These are phyloP conservation scores for Stegastes partitus DNA, from an alignment of 2,113 vertebrate species.

Conservation along the genomic window DNA sequence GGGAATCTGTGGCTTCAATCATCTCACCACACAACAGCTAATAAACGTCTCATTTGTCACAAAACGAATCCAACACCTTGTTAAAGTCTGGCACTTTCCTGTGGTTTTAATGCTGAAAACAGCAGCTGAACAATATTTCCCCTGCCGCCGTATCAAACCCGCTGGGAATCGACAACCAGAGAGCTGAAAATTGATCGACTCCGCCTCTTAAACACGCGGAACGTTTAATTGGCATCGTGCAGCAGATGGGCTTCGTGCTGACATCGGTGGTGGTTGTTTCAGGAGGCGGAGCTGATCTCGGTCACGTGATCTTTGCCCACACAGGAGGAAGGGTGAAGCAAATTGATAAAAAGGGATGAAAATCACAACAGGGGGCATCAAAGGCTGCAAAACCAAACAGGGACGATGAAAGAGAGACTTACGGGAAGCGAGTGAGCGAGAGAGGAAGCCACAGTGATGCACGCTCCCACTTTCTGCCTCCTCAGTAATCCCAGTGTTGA, in stretches of 20 bases:
- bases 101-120: constrained; percentile 12
- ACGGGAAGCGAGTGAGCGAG: background rate
- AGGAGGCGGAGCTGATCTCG: constrained; percentile 27
- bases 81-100: constrained; percentile 44
- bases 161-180: background rate
- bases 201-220: background rate
- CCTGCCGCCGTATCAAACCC: constrained; percentile 3
- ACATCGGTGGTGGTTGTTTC: constrained; percentile 8
- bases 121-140: constrained; percentile 8
- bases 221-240: constrained; percentile 26
- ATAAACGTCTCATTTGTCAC: constrained; percentile 39
- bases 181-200: constrained; percentile 12
- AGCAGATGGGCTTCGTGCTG: constrained; percentile 26
- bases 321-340: background rate
- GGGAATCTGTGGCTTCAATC: constrained; percentile 22
- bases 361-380: constrained; percentile 11
- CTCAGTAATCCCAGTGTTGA: constrained; percentile 51
- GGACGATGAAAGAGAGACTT: background rate
- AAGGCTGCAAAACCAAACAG: background rate
- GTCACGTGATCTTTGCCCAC: constrained; percentile 25
- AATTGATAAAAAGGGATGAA: constrained; percentile 22
- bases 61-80: constrained; percentile 17
- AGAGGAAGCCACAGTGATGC: background rate
- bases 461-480: constrained; percentile 9
- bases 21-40: background rate